phyloP scores from a whole-genome alignment of 2,797 vertebrate species.

The Tolypeutes matacus region DNA sequence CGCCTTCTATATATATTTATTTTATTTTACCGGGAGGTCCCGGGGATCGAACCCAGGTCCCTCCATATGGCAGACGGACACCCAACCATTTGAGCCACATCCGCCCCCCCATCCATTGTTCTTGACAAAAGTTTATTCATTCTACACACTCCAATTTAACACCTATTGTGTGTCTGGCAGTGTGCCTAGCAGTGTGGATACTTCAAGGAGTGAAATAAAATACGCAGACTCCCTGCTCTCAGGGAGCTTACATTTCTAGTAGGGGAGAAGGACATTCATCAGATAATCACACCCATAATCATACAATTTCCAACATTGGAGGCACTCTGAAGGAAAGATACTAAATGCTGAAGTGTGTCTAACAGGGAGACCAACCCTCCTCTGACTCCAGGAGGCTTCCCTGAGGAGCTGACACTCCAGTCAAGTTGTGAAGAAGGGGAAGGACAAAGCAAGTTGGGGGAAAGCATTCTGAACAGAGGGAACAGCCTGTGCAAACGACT shows the following conservation, averaged over 20 bases:
- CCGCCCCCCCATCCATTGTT: neutral
- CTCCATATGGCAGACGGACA: too few species aligned
- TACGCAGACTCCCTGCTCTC: neutral
- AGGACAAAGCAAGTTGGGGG: neutral
- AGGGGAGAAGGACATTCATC: neutral
- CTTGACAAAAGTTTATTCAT: neutral
- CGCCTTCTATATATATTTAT: too few species aligned
- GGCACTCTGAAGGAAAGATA: neutral
- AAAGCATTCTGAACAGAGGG: neutral
- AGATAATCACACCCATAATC: neutral
- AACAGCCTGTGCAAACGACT: neutral
- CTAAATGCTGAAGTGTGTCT: neutral
- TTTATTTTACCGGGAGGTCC: too few species aligned
- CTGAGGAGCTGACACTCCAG: neutral
- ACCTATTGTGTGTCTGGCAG: neutral
- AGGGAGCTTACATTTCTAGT: neutral
- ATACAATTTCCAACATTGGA: neutral
- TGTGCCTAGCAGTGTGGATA: neutral
- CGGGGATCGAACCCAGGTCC: too few species aligned
- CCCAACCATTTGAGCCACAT: too few species aligned
- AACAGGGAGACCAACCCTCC: neutral
- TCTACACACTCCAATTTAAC: neutral
- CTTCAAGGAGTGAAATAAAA: neutral
- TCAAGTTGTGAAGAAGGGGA: neutral
- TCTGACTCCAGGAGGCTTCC: neutral